Evolutionary conservation across 2,888 invertebrate species (phyloP), one percentile per base, ranked within the genome.

Genomic region (Athrips mouffetella): DNA sequence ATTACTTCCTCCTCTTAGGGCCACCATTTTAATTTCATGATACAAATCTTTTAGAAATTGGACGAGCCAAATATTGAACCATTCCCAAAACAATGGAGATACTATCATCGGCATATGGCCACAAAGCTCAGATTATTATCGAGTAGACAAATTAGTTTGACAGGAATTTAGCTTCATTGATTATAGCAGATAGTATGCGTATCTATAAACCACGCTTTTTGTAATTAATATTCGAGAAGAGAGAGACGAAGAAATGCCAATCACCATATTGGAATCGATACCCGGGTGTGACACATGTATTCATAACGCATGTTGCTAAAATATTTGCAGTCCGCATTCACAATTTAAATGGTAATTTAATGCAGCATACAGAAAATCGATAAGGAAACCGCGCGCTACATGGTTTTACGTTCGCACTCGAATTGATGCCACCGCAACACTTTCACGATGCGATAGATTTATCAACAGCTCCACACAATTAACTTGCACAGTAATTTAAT

Each of bases 351-450:
- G 73, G 76, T 79, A 76, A 78, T 80, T 80, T 82, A 81, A 83
- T 86, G 84, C 87, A 81, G 87, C 80, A 82, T 78, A 75, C 78
- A 79, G 83, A 87, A 86, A 87, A 87, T 87, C 87, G 84, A 87
- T 87, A 87, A 81, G 79, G 78, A 79, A 80, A 80, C 81, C 71
- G 74, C 79, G 78, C 78, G 79, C 73, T 77, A 78, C 76, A 76
- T 74, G 65, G 73, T 70, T 69, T 60, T 62, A 67, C 70, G 67
- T 67, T 71, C 69, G 64, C 75, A 69, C 73, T 73, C 58, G 67
- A 71, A 67, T 75, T 64, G 67, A 65, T 67, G 64, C 67, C 64
- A 67, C 70, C 67, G 63, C 64, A 63, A 68, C 72, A 74, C 75
- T 72, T 75, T 72, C 64, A 69, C 73, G 60, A 57, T 57, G 51